These are phyloP conservation scores for Catamblyrhynchus diadema DNA, from an alignment of 2,797 vertebrate genomes.

Conservation along the genomic window DNA sequence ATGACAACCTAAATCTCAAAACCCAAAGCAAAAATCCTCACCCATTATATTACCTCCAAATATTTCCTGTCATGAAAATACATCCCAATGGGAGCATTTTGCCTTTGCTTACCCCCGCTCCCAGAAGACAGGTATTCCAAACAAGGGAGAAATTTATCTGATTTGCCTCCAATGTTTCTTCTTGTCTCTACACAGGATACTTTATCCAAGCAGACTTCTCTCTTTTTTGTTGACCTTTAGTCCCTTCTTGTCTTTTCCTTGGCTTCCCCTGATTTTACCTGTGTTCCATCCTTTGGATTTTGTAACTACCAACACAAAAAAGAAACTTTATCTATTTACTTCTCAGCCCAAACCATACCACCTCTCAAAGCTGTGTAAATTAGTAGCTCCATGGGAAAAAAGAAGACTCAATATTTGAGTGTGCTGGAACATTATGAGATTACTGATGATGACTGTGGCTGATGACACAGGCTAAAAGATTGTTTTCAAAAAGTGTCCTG, in stretches of 20 bases:
- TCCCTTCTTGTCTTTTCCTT: background rate
- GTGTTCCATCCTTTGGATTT: background rate
- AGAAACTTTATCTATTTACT: background rate
- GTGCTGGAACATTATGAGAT: background rate
- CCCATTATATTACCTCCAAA: background rate
- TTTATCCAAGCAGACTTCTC: background rate
- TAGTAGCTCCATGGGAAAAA: background rate
- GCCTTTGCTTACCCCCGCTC: background rate
- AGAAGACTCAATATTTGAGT: background rate
- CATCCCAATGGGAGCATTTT: background rate
- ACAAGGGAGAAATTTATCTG: background rate
- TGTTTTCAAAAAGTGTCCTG: background rate
- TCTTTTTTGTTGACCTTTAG: background rate
- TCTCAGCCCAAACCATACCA: background rate
- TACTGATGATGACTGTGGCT: background rate
- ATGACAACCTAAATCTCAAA: background rate
- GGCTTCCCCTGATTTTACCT: background rate
- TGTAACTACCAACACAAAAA: background rate
- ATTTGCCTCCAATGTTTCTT: background rate
- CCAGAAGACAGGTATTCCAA: background rate
- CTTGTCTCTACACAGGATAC: background rate
- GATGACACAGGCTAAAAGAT: background rate
- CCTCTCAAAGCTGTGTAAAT: background rate
- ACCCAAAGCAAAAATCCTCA: accelerated
- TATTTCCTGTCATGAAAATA: background rate